Evolutionary conservation across 2,113 vertebrate genomes (phyloP), one percentile per base, ranked within the genome.

Genomic region (Fregetta grallaria): DNA sequence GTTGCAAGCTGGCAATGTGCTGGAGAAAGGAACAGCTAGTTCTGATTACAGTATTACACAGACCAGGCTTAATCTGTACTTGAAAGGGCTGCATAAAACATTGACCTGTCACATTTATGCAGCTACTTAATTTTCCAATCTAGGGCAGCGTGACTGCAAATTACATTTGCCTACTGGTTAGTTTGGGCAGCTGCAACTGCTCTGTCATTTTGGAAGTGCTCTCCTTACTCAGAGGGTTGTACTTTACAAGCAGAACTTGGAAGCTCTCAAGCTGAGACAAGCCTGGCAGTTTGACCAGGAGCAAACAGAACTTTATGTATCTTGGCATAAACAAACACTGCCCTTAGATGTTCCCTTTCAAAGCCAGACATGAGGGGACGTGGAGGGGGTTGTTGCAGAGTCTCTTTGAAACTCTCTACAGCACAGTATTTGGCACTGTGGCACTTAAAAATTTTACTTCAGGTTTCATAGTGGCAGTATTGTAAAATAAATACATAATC

Each of bases 301-400:
- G 86, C 82, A 88, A 94, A 95, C 38, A 89, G 92, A 97, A 93
- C 40, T 97, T 91, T 80, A 74, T 76, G 65, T 87, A 52, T 76
- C 92, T 96, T 97, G 96, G 89, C 94, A 93, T 71, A 96, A 96
- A 93, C 79, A 97, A 93, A 83, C 68, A 87, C 65, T 88, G 91
- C 94, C 83, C 86, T 93, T 75, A 83, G 93, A 95, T 72, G 80
- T 80, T 92, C 66, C 70, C 42, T 74, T 79, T 83, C 42, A 77
- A 94, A 90, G 68, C n/a, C 73, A 85, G 73, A 36, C 56, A 7
- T 5, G 21, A 34, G 10, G 13, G 50, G 8, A 29, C 10, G 4
- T 0, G 0, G 49, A 63, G 15, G 30, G 22, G 25, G 61, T 44
- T 90, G 75, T 32, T 82, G 53, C 34, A 88, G 19, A 30, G 22